Base-by-base conservation (phyloP, 30 jellyfish, hydroid and myxozoan genomes). In the Turritopsis rubra region DNA sequence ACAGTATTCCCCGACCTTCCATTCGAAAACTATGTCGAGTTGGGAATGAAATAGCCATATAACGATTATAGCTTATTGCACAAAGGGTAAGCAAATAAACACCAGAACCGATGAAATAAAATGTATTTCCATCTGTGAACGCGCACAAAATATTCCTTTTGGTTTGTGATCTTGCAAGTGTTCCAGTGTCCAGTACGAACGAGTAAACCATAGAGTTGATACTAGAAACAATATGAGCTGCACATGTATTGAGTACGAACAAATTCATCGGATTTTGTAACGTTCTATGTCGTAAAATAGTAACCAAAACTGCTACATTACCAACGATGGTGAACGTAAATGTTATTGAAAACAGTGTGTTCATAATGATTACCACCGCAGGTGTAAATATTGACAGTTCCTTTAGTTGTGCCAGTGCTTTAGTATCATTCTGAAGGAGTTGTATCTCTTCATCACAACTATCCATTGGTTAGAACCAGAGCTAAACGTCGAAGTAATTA, bases 71-170 rank as follows among this genome's bases (percentile, higher is more conserved):
- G 52, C 93, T 73, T 13, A 91, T 91, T 16, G 96, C 96, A 66
- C 97, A 91, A n/a, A 91, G 85, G 0, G 96, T 87, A 20, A 91
- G 85, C 23, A 91, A 89, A 22, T 95, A 91, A 18, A 94, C 80
- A 13, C 96, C 97, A 5, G 96, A 80, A 0, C 96, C 96, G 18
- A 91, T 83, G 77, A 91, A 91, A 66, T 86, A 91, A 52, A 90
- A 81, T 54, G 93, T 66, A 53, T 83, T 30, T 4, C 97, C 97
- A 25, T 91, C 97, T 71, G 97, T 87, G 18, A 91, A 53, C 70
- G 81, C 86, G 90, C 97, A 91, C 30, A 84, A 29, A 23, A 71
- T 81, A 30, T 92, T 79, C 7, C 31, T 81, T 27, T 72, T 72
- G 5, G 24, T 28, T 52, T 60, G 72, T 3, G 94, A 82, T 21